Evolutionary conservation across 2,113 vertebrate genomes (phyloP).

Genomic region (Megalops atlanticus): DNA sequence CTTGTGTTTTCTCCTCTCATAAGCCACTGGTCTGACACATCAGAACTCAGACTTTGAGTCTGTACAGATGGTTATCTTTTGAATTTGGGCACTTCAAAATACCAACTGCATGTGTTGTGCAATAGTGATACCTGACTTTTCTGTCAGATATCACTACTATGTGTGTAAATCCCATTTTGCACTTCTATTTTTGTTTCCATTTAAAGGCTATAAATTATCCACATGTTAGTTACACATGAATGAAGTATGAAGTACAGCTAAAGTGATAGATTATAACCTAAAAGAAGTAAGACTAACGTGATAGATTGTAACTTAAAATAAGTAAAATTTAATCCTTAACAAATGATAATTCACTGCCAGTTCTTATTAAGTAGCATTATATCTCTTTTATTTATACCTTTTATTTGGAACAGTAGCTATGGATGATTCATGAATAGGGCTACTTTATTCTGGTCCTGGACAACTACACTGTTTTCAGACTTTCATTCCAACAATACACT

Average conservation of each 20-base stretch:
- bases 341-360: background rate
- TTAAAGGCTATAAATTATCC: background rate
- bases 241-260: background rate
- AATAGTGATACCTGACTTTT: background rate
- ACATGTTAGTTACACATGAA: conserved; percentile 24
- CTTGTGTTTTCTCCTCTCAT: conserved; percentile 41
- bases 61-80: background rate
- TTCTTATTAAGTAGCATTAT: no score
- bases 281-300: background rate
- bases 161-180: background rate
- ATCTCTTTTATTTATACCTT: no score
- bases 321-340: background rate
- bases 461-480: no score
- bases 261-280: background rate
- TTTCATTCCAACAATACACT: no score
- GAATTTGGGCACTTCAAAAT: background rate
- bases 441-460: background rate
- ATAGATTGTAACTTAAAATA: background rate
- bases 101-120: background rate
- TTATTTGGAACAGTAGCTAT: background rate
- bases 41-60: conserved; percentile 31
- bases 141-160: background rate
- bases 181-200: background rate
- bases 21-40: conserved; percentile 43
- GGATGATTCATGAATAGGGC: background rate